phyloP scores from a whole-genome alignment of 2,113 vertebrate genomes.

The Suricata suricatta region DNA sequence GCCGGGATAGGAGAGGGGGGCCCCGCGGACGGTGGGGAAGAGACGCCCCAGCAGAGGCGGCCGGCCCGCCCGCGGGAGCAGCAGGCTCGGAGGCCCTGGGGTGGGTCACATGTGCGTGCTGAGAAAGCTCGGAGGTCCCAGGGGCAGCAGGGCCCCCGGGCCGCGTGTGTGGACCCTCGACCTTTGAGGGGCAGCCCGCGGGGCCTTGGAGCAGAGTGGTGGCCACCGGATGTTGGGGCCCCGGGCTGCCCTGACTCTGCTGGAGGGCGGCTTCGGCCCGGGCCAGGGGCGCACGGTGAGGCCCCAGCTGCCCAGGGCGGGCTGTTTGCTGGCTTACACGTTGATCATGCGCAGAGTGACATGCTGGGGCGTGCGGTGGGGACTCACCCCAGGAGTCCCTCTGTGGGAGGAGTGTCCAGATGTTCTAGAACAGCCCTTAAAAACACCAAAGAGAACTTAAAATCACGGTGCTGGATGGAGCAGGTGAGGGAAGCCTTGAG shows the following conservation, averaged over 20 bases:
- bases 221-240: too few relatives aligned
- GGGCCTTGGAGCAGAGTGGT: background rate
- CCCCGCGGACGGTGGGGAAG: too few relatives aligned
- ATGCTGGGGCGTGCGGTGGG: too few relatives aligned
- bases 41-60: background rate
- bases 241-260: background rate
- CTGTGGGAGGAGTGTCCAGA: background rate
- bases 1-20: background rate
- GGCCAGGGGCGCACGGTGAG: background rate
- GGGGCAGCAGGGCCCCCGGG: background rate
- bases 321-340: too few relatives aligned
- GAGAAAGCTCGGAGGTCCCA: too few relatives aligned
- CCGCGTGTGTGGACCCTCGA: background rate
- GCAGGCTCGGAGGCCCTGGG: background rate
- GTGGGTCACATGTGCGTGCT: rapidly evolving
- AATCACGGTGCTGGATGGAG: background rate
- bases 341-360: background rate
- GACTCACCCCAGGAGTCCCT: background rate
- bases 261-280: background rate
- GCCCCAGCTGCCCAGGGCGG: too few relatives aligned
- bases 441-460: background rate
- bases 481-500: background rate
- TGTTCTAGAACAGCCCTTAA: background rate
- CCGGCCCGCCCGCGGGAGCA: rapidly evolving
- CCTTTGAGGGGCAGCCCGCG: background rate